Percentiles rank a stretch among this genome's conserved stretches.
Evolutionary conservation across 2,888 invertebrate species (phyloP).

Genomic region (Amiota mariae): DNA sequence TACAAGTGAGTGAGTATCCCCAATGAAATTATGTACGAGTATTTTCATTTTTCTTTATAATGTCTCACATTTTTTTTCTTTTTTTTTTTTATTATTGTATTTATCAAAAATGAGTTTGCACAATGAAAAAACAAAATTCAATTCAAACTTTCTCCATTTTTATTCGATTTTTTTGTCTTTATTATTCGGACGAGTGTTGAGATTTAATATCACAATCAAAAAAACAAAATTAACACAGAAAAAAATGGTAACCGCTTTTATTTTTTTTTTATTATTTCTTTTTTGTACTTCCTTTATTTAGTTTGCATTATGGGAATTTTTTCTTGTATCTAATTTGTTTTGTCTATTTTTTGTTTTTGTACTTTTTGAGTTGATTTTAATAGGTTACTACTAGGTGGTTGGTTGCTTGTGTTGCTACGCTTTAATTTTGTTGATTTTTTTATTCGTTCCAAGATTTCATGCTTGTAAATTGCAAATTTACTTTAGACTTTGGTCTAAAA

Average conservation of each 20-base stretch:
- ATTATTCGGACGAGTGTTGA: slow-evolving; percentile 57
- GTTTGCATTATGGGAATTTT: slow-evolving; percentile 41
- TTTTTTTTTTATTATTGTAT: too few relatives aligned
- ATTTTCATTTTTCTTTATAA: not conserved
- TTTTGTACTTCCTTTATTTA: slow-evolving; percentile 27
- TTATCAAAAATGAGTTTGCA: slow-evolving; percentile 52
- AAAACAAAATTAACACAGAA: slow-evolving; percentile 41
- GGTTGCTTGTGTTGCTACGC: slow-evolving; percentile 14
- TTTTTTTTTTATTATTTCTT: slow-evolving; percentile 32
- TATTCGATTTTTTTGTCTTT: not conserved
- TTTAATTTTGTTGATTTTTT: not conserved
- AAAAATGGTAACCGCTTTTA: slow-evolving; percentile 51
- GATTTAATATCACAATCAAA: slow-evolving; percentile 62
- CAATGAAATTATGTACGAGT: not conserved
- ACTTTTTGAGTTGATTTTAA: slow-evolving; percentile 54
- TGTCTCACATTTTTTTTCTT: slow-evolving; percentile 24
- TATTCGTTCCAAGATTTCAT: not conserved
- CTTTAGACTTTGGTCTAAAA: not conserved
- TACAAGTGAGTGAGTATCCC: not conserved
- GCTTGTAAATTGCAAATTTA: slow-evolving; percentile 25
- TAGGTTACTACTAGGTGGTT: slow-evolving; percentile 46
- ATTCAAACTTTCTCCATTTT: slow-evolving; percentile 55
- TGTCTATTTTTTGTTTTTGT: too few relatives aligned
- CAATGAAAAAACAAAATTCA: slow-evolving; percentile 38
- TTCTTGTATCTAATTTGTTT: too few relatives aligned